Conservation (phyloP, 2,113 vertebrate genomes). For the Glaucomys volans region DNA sequence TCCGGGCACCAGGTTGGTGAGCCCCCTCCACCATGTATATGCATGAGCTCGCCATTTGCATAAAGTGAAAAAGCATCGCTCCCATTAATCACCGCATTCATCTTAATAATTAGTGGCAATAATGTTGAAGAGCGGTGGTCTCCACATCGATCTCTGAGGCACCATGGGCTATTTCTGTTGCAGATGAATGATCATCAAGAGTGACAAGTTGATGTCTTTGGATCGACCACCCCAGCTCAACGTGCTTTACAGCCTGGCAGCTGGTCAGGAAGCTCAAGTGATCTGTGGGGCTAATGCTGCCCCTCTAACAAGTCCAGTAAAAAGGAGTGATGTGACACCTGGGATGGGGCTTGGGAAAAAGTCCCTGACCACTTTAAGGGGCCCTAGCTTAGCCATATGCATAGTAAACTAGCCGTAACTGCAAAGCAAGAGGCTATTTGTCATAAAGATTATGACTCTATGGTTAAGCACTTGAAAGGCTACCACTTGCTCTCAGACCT, state of each 20-base stretch:
- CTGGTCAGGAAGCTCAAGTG: slow-evolving; percentile 66
- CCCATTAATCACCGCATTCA: slow-evolving; percentile 82
- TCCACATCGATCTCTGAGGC: slow-evolving; percentile 77
- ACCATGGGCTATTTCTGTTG: slow-evolving; percentile 71
- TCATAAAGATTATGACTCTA: slow-evolving; percentile 86
- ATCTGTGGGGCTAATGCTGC: slow-evolving; percentile 64
- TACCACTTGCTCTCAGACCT: slow-evolving; percentile 87
- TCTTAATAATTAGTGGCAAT: slow-evolving; percentile 83
- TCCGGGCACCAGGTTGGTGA: slow-evolving; percentile 78
- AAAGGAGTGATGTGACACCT: slow-evolving; percentile 79
- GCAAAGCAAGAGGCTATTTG: slow-evolving; percentile 85
- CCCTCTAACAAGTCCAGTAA: slow-evolving; percentile 77
- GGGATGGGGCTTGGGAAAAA: slow-evolving; percentile 76
- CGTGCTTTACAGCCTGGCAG: slow-evolving; percentile 77
- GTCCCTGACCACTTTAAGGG: slow-evolving; percentile 82
- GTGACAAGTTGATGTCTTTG: slow-evolving; percentile 81
- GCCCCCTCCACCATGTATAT: slow-evolving; percentile 69
- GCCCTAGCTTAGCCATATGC: slow-evolving; percentile 68
- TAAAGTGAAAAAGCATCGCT: slow-evolving; percentile 75
- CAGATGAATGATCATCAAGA: slow-evolving; percentile 74
- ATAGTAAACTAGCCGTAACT: slow-evolving; percentile 81
- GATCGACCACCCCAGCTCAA: slow-evolving; percentile 67
- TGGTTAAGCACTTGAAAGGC: slow-evolving; percentile 87
- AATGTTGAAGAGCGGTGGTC: slow-evolving; percentile 79
- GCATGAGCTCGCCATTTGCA: slow-evolving; percentile 81